Conservation (phyloP, 2,888 invertebrate species). For the Stegophylla sp. region DNA sequence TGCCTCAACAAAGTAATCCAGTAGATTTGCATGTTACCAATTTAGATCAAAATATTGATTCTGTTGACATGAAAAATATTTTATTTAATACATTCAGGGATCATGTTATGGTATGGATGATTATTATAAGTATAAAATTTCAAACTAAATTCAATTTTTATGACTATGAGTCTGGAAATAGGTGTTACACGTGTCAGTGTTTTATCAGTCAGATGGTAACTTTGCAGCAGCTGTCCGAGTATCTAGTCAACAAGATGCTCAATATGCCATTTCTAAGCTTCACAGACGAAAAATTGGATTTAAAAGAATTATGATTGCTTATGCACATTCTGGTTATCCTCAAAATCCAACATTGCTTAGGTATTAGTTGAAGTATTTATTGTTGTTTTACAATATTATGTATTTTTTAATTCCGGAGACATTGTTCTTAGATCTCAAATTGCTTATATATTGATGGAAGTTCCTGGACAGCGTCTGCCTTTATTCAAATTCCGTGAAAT, state of each 20-base stretch:
- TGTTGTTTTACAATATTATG: constrained; percentile 6
- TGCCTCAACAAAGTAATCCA: constrained; percentile 61
- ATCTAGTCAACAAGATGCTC: constrained; percentile 72
- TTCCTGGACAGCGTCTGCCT: constrained; percentile 77
- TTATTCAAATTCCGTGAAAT: constrained; percentile 83
- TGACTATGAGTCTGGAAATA: constrained; percentile 62
- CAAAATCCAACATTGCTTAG: constrained; percentile 70
- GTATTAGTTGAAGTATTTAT: constrained; percentile 59
- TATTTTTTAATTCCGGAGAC: constrained; percentile 6
- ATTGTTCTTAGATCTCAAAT: constrained; percentile 64
- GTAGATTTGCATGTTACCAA: constrained; percentile 74
- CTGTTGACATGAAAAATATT: constrained; percentile 72
- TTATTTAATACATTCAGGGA: constrained; percentile 72
- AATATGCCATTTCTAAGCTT: constrained; percentile 78
- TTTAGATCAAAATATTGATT: constrained; percentile 74
- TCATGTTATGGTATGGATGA: constrained; percentile 61
- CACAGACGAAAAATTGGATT: constrained; percentile 83
- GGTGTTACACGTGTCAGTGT: constrained; percentile 72
- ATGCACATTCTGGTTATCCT: constrained; percentile 72
- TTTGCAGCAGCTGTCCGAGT: constrained; percentile 77
- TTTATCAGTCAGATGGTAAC: constrained; percentile 73
- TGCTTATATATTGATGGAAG: constrained; percentile 70
- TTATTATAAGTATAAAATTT: neutral
- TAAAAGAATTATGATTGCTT: constrained; percentile 79
- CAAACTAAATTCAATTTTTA: neutral